Conservation (phyloP, 2,888 invertebrate species). For the Troides helena region DNA sequence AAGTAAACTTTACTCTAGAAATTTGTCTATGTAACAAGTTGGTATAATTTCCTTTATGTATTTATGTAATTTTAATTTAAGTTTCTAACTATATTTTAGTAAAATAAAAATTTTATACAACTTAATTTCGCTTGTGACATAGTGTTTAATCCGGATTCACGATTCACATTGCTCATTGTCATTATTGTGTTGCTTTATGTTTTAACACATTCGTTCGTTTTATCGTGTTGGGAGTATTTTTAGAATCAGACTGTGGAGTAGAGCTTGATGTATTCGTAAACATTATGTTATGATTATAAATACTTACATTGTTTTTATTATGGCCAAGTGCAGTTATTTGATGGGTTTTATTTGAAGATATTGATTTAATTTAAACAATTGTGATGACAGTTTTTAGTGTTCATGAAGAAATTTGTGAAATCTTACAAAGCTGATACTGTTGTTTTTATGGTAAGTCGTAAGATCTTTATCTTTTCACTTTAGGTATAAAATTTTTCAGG, state of each 20-base stretch:
- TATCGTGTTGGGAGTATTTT: constrained; percentile 33
- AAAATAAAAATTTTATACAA: constrained; percentile 6
- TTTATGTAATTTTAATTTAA: constrained; percentile 17
- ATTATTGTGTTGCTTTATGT: constrained; percentile 67
- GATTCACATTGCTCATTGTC: constrained; percentile 63
- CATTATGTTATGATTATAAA: constrained; percentile 45
- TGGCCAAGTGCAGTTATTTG: constrained; percentile 39
- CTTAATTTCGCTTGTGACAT: constrained; percentile 39
- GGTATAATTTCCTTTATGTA: constrained; percentile 15
- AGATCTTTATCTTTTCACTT: background rate
- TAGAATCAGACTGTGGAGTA: constrained; percentile 36
- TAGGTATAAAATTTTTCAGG: too few relatives aligned
- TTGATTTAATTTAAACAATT: constrained; percentile 34
- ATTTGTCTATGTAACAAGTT: constrained; percentile 20
- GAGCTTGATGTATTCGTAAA: constrained; percentile 68
- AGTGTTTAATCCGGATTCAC: constrained; percentile 65
- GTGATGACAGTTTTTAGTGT: constrained; percentile 55
- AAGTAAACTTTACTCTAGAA: constrained; percentile 15
- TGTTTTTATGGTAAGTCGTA: constrained; percentile 67
- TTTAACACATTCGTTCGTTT: constrained; percentile 71
- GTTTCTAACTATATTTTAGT: constrained; percentile 8
- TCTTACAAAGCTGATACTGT: constrained; percentile 47
- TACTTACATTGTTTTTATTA: constrained; percentile 41
- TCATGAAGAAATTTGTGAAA: constrained; percentile 51
- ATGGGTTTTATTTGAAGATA: constrained; percentile 43